phyloP scores from a whole-genome alignment of 2,888 invertebrate genomes.

The Flexamia atlantica region DNA sequence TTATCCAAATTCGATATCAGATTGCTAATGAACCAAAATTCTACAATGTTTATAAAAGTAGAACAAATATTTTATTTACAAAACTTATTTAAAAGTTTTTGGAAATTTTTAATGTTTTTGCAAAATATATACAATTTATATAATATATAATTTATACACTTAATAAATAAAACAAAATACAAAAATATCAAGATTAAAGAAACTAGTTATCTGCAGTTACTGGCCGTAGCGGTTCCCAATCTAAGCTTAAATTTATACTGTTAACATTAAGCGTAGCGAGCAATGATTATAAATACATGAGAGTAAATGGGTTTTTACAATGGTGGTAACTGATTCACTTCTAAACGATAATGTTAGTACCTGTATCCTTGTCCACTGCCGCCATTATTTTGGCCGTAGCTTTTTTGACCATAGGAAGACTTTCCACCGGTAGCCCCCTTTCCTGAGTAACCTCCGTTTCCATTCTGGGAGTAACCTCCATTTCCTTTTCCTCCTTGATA shows the following conservation, averaged over 20 bases:
- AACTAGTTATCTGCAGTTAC: too few relatives aligned
- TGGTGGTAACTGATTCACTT: not conserved
- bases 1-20: too few relatives aligned
- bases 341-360: not conserved
- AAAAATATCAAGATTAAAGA: too few relatives aligned
- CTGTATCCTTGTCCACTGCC: constrained; percentile 11
- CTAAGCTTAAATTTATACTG: not conserved
- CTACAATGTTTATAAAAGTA: too few relatives aligned
- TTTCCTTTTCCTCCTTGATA: constrained; percentile 82
- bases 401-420: constrained; percentile 1
- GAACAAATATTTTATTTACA: too few relatives aligned
- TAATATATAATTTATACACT: too few relatives aligned
- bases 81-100: too few relatives aligned
- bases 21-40: too few relatives aligned
- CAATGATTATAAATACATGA: not conserved
- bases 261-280: constrained; percentile 4
- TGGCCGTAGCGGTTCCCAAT: too few relatives aligned
- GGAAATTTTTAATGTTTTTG: too few relatives aligned
- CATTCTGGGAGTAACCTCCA: constrained; percentile 16
- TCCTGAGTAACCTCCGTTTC: constrained; percentile 1
- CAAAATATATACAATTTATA: too few relatives aligned
- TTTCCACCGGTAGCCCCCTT: constrained; percentile 12
- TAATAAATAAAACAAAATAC: too few relatives aligned
- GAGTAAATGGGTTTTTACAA: not conserved
- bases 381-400: not conserved